A percentile compares a stretch with the other conserved stretches of the same genome.
phyloP scores from a whole-genome alignment of 2,888 invertebrate species.

The Nasonia oneida region DNA sequence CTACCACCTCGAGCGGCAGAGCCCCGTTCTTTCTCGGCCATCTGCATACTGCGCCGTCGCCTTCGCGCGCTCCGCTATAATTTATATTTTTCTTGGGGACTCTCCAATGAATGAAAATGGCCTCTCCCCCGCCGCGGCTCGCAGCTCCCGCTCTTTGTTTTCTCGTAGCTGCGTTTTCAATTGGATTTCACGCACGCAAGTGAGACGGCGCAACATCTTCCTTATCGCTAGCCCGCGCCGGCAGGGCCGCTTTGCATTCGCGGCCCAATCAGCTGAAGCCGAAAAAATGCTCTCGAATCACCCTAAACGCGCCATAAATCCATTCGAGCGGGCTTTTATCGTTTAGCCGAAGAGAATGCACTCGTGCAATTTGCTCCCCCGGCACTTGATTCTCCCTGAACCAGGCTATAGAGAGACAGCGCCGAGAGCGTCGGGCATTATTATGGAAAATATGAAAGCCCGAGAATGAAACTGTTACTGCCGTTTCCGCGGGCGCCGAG shows the following conservation, averaged over 20 bases:
- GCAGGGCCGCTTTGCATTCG: no score
- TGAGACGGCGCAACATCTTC: no score
- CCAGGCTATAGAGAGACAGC: no score
- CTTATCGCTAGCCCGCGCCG: no score
- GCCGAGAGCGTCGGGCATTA: conserved; percentile 15
- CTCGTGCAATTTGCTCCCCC: conserved; percentile 1
- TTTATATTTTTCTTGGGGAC: conserved; percentile 67
- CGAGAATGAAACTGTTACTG: no score
- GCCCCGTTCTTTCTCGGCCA: background rate
- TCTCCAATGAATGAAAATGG: conserved; percentile 69
- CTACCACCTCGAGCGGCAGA: conserved; percentile 57
- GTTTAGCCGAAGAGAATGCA: conserved; percentile 45
- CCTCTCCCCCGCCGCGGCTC: background rate
- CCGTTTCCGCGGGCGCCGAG: background rate
- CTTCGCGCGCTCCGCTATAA: conserved; percentile 62
- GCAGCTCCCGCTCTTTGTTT: background rate
- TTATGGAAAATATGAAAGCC: conserved; percentile 53
- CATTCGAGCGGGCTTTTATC: conserved; percentile 26
- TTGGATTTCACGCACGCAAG: no score
- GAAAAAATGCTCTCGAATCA: conserved; percentile 37
- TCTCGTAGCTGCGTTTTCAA: background rate
- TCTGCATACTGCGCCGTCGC: conserved; percentile 53
- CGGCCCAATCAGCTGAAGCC: background rate
- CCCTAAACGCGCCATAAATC: conserved; percentile 12
- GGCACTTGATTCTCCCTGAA: conserved; percentile 10